Base-by-base conservation (phyloP, 2,888 invertebrate species). In the Cerastis leucographa region DNA sequence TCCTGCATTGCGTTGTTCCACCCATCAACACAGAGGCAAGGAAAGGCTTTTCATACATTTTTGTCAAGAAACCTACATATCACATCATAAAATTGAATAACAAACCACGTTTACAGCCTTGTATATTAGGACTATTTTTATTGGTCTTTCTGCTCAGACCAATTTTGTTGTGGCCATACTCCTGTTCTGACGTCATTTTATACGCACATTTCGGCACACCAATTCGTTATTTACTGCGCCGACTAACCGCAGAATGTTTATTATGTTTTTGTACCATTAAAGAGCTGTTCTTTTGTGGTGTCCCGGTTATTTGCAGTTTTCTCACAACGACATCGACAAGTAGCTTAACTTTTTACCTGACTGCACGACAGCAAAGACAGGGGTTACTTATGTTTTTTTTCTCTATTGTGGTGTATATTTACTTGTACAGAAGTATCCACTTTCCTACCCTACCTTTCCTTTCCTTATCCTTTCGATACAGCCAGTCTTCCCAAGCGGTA, bases 151-250 rank as follows among this genome's bases (percentile, higher is more conserved):
- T 77, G 46, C 11, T 2, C 35, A 35, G 3, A 11, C 42, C 8
- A 54, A 29, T 65, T 49, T 56, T 35, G 3, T 29, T 19, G 22
- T 40, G 14, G 17, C 19, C 42, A 42, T 61, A 59, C 65, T 67
- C n/a, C 59, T 25, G 22, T 59, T 42, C 14, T 68, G 73, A 78
- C 84, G 75, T 82, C 72, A 76, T 62, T 68, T 81, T 64, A 81
- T 72, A n/a, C 49, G 56, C 62, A 69, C 73, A 70, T 79, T 85
- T 84, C 74, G 71, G 79, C 46, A 56, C 74, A 78, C 44, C 77
- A 71, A 74, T 78, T 77, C 72, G 4, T 69, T 68, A 73, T 75
- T 78, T 75, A 83, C 44, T 82, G 46, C 35, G 46, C 12, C 65
- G 54, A 29, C 59, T 62, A 71, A 82, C 74, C 78, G 46, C 61